Conservation (phyloP, 37 sponge, comb jelly and placozoan species). For the Halisarca cf. caerulea region DNA sequence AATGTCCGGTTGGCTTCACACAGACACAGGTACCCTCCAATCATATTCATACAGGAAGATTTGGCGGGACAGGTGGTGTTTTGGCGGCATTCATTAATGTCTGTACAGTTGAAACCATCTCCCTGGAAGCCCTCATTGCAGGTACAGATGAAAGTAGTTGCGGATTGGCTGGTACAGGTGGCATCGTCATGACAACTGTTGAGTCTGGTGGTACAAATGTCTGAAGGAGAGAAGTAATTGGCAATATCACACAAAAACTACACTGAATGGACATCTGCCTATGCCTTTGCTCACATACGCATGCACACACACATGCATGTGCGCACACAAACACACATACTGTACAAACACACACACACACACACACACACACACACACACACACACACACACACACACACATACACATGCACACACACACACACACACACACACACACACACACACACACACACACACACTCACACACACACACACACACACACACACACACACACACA, state of each 20-base stretch:
- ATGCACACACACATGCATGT: no score
- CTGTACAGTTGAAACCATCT: constrained; percentile 3
- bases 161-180: neutral
- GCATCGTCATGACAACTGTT: constrained; percentile 12
- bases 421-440: neutral
- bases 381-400: neutral
- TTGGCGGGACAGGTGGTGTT: neutral
- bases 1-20: neutral
- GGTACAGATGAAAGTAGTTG: neutral
- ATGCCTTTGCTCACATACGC: no score
- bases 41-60: neutral
- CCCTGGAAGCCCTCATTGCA: constrained; percentile 9
- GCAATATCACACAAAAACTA: neutral
- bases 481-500: neutral
- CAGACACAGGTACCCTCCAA: constrained; percentile 1
- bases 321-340: no score
- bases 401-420: neutral
- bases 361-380: no score
- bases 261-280: no score
- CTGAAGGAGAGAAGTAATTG: neutral
- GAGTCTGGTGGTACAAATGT: neutral
- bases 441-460: constrained; percentile 3
- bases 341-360: no score
- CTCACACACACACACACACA: neutral
- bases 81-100: neutral